phyloP scores from a whole-genome alignment of 2,113 vertebrate genomes.

The Castor canadensis region DNA sequence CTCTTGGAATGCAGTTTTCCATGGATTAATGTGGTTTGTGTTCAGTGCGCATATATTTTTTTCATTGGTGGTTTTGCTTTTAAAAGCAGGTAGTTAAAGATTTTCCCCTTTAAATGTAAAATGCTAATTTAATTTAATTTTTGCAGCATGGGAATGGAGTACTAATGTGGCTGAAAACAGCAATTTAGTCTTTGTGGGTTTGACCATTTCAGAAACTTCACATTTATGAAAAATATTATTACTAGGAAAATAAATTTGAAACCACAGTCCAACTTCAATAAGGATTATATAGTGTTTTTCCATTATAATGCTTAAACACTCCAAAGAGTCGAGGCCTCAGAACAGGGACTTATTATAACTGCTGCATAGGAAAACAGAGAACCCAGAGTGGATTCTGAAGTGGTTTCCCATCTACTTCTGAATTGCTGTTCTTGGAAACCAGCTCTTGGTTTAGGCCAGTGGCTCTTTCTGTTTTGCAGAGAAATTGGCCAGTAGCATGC shows the following conservation, averaged over 20 bases:
- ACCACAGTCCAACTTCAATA: conserved; percentile 52
- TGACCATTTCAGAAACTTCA: conserved; percentile 72
- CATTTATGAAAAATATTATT: conserved; percentile 74
- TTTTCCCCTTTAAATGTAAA: conserved; percentile 72
- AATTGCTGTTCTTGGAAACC: conserved; percentile 32
- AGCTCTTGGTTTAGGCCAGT: not conserved
- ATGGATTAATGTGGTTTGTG: conserved; percentile 56
- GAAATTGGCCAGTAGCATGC: not conserved
- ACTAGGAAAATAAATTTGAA: conserved; percentile 72
- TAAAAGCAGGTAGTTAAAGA: conserved; percentile 70
- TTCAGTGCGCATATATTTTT: conserved; percentile 56
- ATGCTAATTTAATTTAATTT: conserved; percentile 78
- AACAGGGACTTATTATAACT: conserved; percentile 31
- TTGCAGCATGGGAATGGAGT: conserved; percentile 76
- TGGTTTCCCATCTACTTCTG: conserved; percentile 11
- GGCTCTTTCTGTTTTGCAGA: not conserved
- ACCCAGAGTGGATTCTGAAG: not conserved
- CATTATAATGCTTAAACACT: conserved; percentile 54
- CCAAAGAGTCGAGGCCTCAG: conserved; percentile 1
- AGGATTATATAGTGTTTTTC: conserved; percentile 64
- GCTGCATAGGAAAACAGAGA: not conserved
- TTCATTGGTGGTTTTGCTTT: conserved; percentile 63
- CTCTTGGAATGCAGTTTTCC: conserved; percentile 66
- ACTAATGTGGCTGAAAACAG: conserved; percentile 65
- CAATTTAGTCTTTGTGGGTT: conserved; percentile 72